Conservation (phyloP, 2,888 invertebrate species). For the Synergus gifuensis region DNA sequence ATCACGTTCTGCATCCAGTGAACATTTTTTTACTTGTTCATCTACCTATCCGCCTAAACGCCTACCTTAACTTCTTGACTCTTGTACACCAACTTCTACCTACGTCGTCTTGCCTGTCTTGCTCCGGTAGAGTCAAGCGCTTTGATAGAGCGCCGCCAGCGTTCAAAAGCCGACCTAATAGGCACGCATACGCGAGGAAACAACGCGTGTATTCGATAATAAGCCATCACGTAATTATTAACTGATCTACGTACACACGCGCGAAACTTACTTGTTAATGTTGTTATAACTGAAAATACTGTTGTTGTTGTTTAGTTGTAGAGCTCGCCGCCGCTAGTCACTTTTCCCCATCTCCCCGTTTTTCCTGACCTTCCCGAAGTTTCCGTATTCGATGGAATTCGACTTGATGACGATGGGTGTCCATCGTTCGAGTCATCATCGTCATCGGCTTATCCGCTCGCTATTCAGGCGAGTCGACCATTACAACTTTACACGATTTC, state of each 20-base stretch:
- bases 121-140: slow-evolving; percentile 11
- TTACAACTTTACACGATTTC: slow-evolving; percentile 42
- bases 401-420: neutral
- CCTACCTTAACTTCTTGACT: slow-evolving; percentile 29
- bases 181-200: slow-evolving; percentile 48
- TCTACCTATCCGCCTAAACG: slow-evolving; percentile 29
- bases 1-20: slow-evolving; percentile 50
- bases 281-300: slow-evolving; percentile 78
- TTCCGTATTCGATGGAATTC: neutral
- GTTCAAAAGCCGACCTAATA: slow-evolving; percentile 33
- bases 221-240: slow-evolving; percentile 51
- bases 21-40: slow-evolving; percentile 39
- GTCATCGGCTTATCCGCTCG: slow-evolving; percentile 41
- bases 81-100: slow-evolving; percentile 5
- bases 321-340: slow-evolving; percentile 78
- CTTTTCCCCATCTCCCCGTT: slow-evolving; percentile 59
- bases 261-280: slow-evolving; percentile 77
- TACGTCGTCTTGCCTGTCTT: slow-evolving; percentile 37
- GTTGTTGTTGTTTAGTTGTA: slow-evolving; percentile 78
- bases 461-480: slow-evolving; percentile 42
- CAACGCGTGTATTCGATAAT: slow-evolving; percentile 42
- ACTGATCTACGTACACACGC: slow-evolving; percentile 52
- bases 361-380: slow-evolving; percentile 38
- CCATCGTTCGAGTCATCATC: neutral
- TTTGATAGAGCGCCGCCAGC: slow-evolving; percentile 24